These are phyloP conservation scores for Prenolepis imparis DNA, from an alignment of 2,888 invertebrate genomes.

Conservation along the genomic window DNA sequence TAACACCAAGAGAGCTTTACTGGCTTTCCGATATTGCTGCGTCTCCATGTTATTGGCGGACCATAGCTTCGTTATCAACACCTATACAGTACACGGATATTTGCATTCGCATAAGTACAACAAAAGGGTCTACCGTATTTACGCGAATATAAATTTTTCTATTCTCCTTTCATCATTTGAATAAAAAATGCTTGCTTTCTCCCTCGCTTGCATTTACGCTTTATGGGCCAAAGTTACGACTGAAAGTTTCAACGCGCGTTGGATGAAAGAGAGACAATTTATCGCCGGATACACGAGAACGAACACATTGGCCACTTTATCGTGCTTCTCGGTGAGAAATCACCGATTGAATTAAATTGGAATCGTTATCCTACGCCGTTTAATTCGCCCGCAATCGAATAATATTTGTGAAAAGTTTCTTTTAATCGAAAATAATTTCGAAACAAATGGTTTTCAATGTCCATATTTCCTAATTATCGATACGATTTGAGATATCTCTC, in stretches of 20 bases:
- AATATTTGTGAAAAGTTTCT: not conserved
- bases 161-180: not conserved
- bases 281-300: not conserved
- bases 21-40: conserved; percentile 95
- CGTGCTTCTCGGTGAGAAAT: not conserved
- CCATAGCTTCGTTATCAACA: conserved; percentile 96
- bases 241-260: not conserved
- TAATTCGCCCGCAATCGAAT: not conserved
- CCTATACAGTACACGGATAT: conserved; percentile 87
- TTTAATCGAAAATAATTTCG: not conserved
- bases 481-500: too few relatives aligned
- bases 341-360: conserved; percentile 24
- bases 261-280: conserved; percentile 7
- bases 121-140: not conserved
- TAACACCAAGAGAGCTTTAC: conserved; percentile 95
- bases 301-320: conserved; percentile 5
- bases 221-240: not conserved
- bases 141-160: not conserved
- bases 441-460: too few relatives aligned
- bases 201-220: not conserved
- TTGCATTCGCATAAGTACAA: not conserved
- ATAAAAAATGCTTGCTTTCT: not conserved
- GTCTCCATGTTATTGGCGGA: conserved; percentile 96
- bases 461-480: too few relatives aligned
- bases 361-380: not conserved